These are phyloP conservation scores for Drosophila paracracens DNA, from an alignment of 2,888 invertebrate species.

Conservation along the genomic window DNA sequence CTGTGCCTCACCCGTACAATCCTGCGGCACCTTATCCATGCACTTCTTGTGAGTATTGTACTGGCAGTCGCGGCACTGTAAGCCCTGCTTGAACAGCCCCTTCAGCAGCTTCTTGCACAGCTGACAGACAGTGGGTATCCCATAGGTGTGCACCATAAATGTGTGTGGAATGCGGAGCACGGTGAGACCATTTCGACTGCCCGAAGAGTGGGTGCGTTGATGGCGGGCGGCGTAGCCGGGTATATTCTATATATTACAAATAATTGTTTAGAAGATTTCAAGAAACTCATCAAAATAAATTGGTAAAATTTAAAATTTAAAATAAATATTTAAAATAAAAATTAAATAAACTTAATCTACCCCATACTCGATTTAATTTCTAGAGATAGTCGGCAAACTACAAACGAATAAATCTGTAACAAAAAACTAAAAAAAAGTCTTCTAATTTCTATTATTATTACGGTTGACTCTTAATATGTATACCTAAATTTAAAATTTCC, in stretches of 20 bases:
- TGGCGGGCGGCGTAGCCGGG: slow-evolving; percentile 87
- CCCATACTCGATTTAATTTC: not conserved
- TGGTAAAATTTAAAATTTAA: no score
- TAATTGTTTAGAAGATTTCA: not conserved
- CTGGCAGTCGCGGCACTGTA: slow-evolving; percentile 98
- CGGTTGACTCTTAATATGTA: no score
- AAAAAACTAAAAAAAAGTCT: no score
- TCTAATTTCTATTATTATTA: not conserved
- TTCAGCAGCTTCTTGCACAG: slow-evolving; percentile 97
- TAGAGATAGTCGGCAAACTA: not conserved
- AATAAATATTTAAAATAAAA: not conserved
- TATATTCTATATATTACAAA: slow-evolving; percentile 73
- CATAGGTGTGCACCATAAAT: slow-evolving; percentile 98
- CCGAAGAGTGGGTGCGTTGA: slow-evolving; percentile 87
- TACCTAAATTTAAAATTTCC: not conserved
- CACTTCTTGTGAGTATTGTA: slow-evolving; percentile 98
- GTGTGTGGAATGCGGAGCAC: slow-evolving; percentile 94
- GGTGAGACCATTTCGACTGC: slow-evolving; percentile 85
- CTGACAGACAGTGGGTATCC: slow-evolving; percentile 97
- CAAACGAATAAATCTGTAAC: not conserved
- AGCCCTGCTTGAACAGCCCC: slow-evolving; percentile 97
- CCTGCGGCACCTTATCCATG: slow-evolving; percentile 94
- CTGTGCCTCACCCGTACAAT: slow-evolving; percentile 93
- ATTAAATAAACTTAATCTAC: not conserved
- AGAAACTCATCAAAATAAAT: not conserved